A percentile compares a stretch with the other conserved stretches of the same genome.
phyloP scores from a whole-genome alignment of 2,888 invertebrate species.

The Tipula vernalis region DNA sequence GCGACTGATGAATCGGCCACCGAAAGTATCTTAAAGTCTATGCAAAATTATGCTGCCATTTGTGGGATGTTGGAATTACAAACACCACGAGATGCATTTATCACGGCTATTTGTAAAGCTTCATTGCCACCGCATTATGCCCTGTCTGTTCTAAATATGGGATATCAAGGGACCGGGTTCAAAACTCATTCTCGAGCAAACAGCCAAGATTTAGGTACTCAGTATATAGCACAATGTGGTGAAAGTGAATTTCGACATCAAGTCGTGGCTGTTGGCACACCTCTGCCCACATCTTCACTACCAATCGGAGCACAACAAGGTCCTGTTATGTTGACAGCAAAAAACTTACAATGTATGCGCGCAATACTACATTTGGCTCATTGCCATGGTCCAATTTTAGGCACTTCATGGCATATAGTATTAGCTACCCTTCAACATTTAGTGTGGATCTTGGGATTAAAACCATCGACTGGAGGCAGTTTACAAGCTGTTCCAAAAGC shows the following conservation, averaged over 20 bases:
- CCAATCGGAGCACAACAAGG: constrained; percentile 50
- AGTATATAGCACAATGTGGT: constrained; percentile 37
- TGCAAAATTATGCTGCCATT: constrained; percentile 80
- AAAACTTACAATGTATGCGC: constrained; percentile 94
- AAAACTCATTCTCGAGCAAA: constrained; percentile 36
- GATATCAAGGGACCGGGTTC: constrained; percentile 41
- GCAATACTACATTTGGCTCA: constrained; percentile 81
- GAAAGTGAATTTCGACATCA: constrained; percentile 76
- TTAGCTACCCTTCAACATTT: constrained; percentile 85
- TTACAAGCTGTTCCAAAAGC: constrained; percentile 66
- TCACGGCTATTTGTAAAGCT: constrained; percentile 90
- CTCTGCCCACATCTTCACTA: constrained; percentile 71
- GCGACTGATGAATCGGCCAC: constrained; percentile 88
- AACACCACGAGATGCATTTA: constrained; percentile 83
- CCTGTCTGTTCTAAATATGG: constrained; percentile 65
- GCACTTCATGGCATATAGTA: constrained; percentile 91
- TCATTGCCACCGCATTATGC: constrained; percentile 93
- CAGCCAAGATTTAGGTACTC: constrained; percentile 40
- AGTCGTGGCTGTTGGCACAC: constrained; percentile 94
- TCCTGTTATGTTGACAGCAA: constrained; percentile 88
- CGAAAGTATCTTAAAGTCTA: constrained; percentile 82
- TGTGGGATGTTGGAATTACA: constrained; percentile 72
- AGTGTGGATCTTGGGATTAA: constrained; percentile 91
- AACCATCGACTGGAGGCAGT: constrained; percentile 89
- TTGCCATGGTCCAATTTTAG: constrained; percentile 82